Conservation (phyloP, 2,888 invertebrate species). For the Ophion ellenae region DNA sequence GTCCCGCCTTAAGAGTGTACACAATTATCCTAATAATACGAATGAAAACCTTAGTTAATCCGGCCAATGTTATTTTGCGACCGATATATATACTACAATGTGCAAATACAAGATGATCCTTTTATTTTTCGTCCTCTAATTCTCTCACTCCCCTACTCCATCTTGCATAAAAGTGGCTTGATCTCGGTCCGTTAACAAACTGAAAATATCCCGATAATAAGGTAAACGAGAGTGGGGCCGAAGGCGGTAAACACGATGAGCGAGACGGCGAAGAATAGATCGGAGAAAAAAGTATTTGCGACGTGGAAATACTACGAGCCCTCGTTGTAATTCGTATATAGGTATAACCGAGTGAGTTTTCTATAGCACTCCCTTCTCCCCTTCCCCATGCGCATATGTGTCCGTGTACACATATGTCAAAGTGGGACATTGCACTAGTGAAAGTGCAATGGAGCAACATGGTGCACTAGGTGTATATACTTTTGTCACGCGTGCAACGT, state of each 20-base stretch:
- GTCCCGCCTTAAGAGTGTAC: conserved; percentile 3
- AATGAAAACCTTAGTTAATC: conserved; percentile 20
- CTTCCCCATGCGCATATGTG: conserved; percentile 4
- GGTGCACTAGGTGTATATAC: conserved; percentile 11
- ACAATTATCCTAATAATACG: conserved; percentile 38
- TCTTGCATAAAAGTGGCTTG: not conserved
- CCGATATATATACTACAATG: not conserved
- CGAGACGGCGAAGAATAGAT: conserved; percentile 1
- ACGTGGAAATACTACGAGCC: conserved; percentile 52
- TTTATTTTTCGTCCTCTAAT: not conserved
- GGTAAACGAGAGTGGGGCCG: conserved; percentile 6
- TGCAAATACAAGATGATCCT: conserved; percentile 17
- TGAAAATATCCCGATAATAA: conserved; percentile 53
- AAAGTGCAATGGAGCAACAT: conserved; percentile 56
- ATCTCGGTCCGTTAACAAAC: not conserved
- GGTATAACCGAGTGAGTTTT: conserved; percentile 53
- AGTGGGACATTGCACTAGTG: conserved; percentile 58
- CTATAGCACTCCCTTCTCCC: conserved; percentile 1
- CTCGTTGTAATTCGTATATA: conserved; percentile 32
- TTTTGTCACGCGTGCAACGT: conserved; percentile 1
- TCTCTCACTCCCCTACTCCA: not conserved
- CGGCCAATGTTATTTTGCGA: conserved; percentile 39
- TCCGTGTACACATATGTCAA: conserved; percentile 17
- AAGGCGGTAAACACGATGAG: not conserved
- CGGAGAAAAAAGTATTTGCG: conserved; percentile 31